These are phyloP conservation scores for Melinaea menophilus DNA, from an alignment of 2,888 invertebrate species.

Conservation along the genomic window DNA sequence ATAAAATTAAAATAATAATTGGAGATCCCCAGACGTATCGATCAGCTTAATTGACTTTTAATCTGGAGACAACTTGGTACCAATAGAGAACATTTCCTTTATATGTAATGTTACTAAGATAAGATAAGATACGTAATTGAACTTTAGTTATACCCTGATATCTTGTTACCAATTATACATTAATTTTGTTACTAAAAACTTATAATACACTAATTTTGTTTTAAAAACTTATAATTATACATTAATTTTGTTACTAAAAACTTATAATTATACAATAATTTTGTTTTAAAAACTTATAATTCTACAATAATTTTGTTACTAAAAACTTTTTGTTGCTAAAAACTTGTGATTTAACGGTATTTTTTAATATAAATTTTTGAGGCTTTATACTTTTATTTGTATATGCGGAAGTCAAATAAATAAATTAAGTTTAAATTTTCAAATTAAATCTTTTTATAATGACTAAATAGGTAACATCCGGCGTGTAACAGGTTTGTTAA, in stretches of 20 bases:
- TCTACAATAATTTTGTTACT: no score
- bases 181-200: no score
- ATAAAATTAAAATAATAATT: slow-evolving; percentile 55
- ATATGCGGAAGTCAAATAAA: slow-evolving; percentile 23
- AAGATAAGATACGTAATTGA: slow-evolving; percentile 22
- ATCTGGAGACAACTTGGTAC: slow-evolving; percentile 24
- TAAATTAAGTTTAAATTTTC: slow-evolving; percentile 21
- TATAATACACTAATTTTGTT: no score
- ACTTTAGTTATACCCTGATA: slow-evolving; percentile 24
- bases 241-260: neutral
- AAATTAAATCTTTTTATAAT: slow-evolving; percentile 32
- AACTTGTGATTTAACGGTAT: no score
- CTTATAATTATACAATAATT: no score
- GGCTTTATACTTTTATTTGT: neutral
- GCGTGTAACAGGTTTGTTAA: slow-evolving; percentile 62
- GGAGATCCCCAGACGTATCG: slow-evolving; percentile 31
- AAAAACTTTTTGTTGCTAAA: no score
- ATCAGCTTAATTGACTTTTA: slow-evolving; percentile 35
- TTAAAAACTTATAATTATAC: no score
- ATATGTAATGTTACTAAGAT: slow-evolving; percentile 27
- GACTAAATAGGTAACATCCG: slow-evolving; percentile 48
- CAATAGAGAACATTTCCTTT: slow-evolving; percentile 28
- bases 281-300: no score
- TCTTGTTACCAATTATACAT: slow-evolving; percentile 20
- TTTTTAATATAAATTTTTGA: no score